Evolutionary conservation across 2,888 invertebrate genomes (phyloP).

Genomic region (Phytoseiulus persimilis): DNA sequence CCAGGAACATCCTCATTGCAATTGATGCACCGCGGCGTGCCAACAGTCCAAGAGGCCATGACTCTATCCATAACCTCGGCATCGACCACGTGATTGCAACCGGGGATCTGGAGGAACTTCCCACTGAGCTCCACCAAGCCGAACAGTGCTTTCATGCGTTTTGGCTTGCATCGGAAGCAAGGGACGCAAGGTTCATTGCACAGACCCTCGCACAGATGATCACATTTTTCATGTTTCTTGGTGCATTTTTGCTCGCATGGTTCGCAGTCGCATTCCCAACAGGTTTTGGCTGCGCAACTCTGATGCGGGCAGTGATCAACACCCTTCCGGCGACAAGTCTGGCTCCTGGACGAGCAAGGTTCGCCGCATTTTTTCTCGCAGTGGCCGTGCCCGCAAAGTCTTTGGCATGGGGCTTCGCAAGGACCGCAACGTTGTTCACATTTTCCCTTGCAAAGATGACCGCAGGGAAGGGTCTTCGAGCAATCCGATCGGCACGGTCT

Average conservation of each 20-base stretch:
- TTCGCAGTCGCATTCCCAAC: slow-evolving; percentile 50
- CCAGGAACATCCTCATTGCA: too few relatives aligned
- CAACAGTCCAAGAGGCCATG: background rate
- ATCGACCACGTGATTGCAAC: background rate
- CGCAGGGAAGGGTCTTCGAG: slow-evolving; percentile 49
- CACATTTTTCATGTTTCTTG: slow-evolving; percentile 52
- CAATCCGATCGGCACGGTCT: slow-evolving; percentile 48
- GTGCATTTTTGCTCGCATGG: slow-evolving; percentile 49
- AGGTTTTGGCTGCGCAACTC: slow-evolving; percentile 48
- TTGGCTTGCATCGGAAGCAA: background rate
- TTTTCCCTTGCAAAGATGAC: slow-evolving; percentile 49
- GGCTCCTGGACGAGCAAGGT: slow-evolving; percentile 12
- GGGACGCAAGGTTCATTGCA: slow-evolving; percentile 61
- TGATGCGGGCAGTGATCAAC: slow-evolving; percentile 49
- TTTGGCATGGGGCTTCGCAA: slow-evolving; percentile 49
- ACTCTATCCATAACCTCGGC: slow-evolving; percentile 6
- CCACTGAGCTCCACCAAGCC: background rate
- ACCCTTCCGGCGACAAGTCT: slow-evolving; percentile 50
- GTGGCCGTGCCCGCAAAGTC: slow-evolving; percentile 48
- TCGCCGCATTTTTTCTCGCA: slow-evolving; percentile 5
- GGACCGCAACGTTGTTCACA: slow-evolving; percentile 51
- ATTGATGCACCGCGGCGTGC: background rate
- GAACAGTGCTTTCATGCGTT: background rate
- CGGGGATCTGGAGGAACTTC: background rate
- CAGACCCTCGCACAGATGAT: slow-evolving; percentile 61